Conservation (phyloP, 1,140 invertebrate species). For the Steinernema feltiae region DNA sequence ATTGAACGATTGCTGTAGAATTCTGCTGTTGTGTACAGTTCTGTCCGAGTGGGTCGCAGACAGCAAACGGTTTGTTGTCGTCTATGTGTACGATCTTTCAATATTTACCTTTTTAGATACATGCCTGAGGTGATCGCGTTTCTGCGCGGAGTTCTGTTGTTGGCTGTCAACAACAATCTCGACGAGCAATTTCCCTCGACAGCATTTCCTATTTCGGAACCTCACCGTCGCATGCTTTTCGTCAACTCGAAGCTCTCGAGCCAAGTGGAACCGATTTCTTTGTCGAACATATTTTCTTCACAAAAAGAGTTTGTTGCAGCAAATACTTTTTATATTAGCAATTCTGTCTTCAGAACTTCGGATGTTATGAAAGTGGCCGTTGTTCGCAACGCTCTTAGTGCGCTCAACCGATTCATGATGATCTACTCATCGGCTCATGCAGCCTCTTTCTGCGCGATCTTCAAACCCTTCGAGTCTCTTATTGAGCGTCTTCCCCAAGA, state of each 20-base stretch:
- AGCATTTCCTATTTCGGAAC: conserved; percentile 30
- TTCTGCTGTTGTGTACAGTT: conserved; percentile 27
- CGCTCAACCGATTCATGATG: background rate
- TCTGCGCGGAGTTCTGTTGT: conserved; percentile 17
- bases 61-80: conserved; percentile 26
- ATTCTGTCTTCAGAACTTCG: background rate
- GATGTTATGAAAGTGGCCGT: background rate
- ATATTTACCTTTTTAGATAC: conserved; percentile 25
- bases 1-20: conserved; percentile 14
- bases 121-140: conserved; percentile 32
- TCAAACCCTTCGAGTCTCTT: background rate
- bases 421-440: background rate
- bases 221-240: conserved; percentile 30
- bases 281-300: background rate
- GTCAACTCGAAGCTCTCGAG: conserved; percentile 10
- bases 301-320: background rate
- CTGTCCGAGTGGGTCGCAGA: conserved; percentile 34
- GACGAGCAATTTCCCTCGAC: conserved; percentile 19
- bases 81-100: conserved; percentile 9
- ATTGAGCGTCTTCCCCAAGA: background rate
- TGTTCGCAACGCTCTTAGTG: background rate
- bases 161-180: conserved; percentile 17
- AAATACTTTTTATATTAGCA: background rate
- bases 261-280: background rate
- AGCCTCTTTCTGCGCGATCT: conserved; percentile 19